These are phyloP conservation scores for Lophura nycthemera DNA, from an alignment of 2,113 vertebrate species.

Conservation along the genomic window DNA sequence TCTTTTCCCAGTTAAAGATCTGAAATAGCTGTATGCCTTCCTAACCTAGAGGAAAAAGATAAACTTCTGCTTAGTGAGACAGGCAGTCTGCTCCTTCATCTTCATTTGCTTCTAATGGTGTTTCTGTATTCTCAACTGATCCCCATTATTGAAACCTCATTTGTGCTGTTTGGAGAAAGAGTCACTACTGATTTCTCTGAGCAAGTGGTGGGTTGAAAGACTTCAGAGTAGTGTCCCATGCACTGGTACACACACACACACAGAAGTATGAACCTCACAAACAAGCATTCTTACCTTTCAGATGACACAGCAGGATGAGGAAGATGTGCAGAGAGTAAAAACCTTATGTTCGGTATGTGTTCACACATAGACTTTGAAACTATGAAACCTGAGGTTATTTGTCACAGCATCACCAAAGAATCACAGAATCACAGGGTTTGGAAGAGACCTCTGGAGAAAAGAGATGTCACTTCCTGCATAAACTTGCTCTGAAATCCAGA, in stretches of 20 bases:
- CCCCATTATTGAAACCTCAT: not conserved
- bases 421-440: too few species aligned
- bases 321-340: not conserved
- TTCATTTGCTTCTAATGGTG: not conserved
- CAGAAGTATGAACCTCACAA: not conserved
- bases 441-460: not conserved
- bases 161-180: not conserved
- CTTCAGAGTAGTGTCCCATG: not conserved
- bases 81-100: not conserved
- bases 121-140: not conserved
- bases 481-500: not conserved
- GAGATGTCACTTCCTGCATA: not conserved
- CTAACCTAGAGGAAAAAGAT: not conserved
- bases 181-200: not conserved
- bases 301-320: not conserved
- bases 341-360: not conserved
- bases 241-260: not conserved
- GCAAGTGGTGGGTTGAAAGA: not conserved
- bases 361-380: not conserved
- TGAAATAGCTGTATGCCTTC: not conserved
- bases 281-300: not conserved
- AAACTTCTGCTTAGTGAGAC: constrained; percentile 3
- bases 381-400: not conserved
- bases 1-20: not conserved
- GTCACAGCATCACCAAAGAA: not conserved